Conservation (phyloP, 2,113 vertebrate species). For the Petroica traversi region DNA sequence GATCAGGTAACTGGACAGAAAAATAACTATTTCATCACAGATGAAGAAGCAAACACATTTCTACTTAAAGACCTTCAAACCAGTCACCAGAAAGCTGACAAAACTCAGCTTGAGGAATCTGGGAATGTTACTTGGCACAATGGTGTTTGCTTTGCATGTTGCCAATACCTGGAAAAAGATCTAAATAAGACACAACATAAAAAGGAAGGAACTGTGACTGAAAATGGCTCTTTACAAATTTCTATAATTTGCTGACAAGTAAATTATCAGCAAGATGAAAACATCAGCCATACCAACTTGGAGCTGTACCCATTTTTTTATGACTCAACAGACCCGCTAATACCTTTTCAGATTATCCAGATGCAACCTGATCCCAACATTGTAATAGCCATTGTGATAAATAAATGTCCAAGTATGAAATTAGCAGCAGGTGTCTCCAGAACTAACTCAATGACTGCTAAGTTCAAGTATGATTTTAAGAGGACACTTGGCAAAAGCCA, state of each 20-base stretch:
- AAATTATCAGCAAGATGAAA: neutral
- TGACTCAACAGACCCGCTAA: neutral
- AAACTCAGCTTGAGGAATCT: neutral
- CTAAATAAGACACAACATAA: neutral
- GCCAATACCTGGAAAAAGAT: neutral
- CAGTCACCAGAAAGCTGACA: neutral
- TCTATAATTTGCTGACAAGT: neutral
- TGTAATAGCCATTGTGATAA: neutral
- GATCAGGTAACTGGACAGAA: neutral
- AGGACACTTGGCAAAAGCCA: neutral
- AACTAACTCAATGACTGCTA: neutral
- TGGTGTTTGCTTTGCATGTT: neutral
- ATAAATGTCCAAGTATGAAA: neutral
- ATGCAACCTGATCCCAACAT: neutral
- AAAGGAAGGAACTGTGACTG: neutral
- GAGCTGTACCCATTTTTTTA: neutral
- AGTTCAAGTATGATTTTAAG: neutral
- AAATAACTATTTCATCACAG: neutral
- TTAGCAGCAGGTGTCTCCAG: neutral
- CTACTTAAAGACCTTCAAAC: neutral
- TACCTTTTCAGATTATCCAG: neutral
- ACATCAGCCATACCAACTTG: neutral
- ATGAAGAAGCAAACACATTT: neutral
- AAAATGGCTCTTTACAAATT: neutral
- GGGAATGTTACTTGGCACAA: neutral